Conservation (phyloP, 2,888 invertebrate genomes). For the Miltochrista miniata region DNA sequence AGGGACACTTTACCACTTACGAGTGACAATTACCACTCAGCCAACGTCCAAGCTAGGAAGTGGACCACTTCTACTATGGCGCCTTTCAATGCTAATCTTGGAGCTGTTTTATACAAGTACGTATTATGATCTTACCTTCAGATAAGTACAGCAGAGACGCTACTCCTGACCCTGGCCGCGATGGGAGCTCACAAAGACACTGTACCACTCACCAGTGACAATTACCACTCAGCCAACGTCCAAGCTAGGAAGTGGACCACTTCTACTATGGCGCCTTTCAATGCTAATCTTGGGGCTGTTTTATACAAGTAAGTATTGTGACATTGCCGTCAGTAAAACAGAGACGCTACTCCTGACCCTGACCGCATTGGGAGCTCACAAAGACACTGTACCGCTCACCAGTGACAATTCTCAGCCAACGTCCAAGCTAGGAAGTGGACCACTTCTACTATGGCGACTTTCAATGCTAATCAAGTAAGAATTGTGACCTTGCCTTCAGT, state of each 20-base stretch:
- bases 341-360: slow-evolving; percentile 84
- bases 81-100: slow-evolving; percentile 89
- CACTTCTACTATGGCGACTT: slow-evolving; percentile 87
- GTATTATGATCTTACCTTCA: slow-evolving; percentile 85
- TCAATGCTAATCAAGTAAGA: slow-evolving; percentile 88
- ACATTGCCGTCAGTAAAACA: too few relatives aligned
- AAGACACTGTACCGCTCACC: slow-evolving; percentile 84
- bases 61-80: slow-evolving; percentile 88
- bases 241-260: slow-evolving; percentile 86
- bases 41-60: slow-evolving; percentile 73
- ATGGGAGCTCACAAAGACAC: slow-evolving; percentile 86
- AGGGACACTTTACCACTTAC: slow-evolving; percentile 84
- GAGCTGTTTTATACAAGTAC: slow-evolving; percentile 89
- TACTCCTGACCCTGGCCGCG: slow-evolving; percentile 85
- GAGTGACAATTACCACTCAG: slow-evolving; percentile 85
- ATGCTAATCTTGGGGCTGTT: slow-evolving; percentile 89
- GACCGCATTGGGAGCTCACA: slow-evolving; percentile 85
- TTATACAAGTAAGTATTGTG: slow-evolving; percentile 87
- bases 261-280: slow-evolving; percentile 87
- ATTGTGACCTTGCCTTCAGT: too few relatives aligned
- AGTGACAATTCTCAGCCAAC: slow-evolving; percentile 84
- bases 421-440: slow-evolving; percentile 85
- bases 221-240: slow-evolving; percentile 78
- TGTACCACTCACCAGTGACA: slow-evolving; percentile 85
- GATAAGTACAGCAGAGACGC: slow-evolving; percentile 85